Percentiles rank a stretch among this genome's conserved stretches.
These are phyloP conservation scores for Montifringilla adamsi DNA, from an alignment of 2,113 vertebrate species.

Conservation along the genomic window DNA sequence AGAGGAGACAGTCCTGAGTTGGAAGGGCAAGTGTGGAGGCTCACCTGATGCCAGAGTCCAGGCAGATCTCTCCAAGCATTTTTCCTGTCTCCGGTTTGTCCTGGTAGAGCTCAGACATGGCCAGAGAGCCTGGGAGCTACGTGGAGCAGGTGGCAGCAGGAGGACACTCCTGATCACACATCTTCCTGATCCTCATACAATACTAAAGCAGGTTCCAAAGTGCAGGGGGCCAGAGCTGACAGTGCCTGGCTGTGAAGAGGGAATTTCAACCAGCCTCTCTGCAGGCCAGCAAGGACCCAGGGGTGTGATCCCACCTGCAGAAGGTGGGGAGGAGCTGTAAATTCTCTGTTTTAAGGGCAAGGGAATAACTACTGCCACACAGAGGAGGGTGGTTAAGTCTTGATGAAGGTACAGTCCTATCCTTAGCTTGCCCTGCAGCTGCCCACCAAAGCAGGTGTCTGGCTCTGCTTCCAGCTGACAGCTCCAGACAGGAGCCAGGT, in stretches of 20 bases:
- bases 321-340: neutral
- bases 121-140: neutral
- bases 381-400: neutral
- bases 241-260: neutral
- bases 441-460: neutral
- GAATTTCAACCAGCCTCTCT: neutral
- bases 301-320: rapidly evolving
- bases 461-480: neutral
- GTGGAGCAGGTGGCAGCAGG: neutral
- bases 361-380: neutral
- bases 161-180: neutral
- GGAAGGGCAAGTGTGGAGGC: neutral
- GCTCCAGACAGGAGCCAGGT: neutral
- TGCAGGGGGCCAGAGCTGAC: neutral
- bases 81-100: neutral
- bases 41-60: neutral
- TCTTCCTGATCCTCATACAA: neutral
- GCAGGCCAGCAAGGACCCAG: neutral
- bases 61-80: neutral
- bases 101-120: neutral
- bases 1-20: neutral
- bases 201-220: neutral
- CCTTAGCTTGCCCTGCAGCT: neutral
- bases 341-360: neutral
- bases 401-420: neutral